These are phyloP conservation scores for Anolis carolinensis DNA, from an alignment of 2,113 vertebrate species.

Conservation along the genomic window DNA sequence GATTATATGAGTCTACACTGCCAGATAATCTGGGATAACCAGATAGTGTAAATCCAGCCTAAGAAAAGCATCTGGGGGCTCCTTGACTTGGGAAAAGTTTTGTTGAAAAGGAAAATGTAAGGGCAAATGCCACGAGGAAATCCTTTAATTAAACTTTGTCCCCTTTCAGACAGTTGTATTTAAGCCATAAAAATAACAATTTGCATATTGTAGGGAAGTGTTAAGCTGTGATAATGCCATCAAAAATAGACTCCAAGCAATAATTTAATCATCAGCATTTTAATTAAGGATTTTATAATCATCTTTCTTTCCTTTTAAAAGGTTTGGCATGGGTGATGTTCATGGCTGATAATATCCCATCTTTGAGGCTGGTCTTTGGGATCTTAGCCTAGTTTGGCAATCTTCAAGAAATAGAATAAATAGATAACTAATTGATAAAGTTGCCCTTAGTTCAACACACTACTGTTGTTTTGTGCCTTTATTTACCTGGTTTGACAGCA, in stretches of 20 bases:
- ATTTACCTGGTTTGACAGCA: too few species aligned
- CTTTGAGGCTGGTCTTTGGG: too few species aligned
- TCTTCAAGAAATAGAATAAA: too few species aligned
- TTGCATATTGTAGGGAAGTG: slow-evolving; percentile 53
- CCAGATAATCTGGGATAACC: too few species aligned
- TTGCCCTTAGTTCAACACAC: too few species aligned
- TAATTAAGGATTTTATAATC: slow-evolving; percentile 73
- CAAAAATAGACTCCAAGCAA: slow-evolving; percentile 61
- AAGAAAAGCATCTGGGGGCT: slow-evolving; percentile 3
- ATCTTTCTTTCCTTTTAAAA: slow-evolving; percentile 62
- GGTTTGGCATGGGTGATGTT: slow-evolving; percentile 57
- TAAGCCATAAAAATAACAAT: slow-evolving; percentile 58
- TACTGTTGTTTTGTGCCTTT: too few species aligned
- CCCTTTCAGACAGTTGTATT: slow-evolving; percentile 50
- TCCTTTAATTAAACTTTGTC: slow-evolving; percentile 42
- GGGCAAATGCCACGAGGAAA: slow-evolving; percentile 49
- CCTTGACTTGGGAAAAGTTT: slow-evolving; percentile 29
- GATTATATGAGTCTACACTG: too few species aligned
- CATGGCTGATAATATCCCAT: slow-evolving; percentile 62
- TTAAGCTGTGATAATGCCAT: slow-evolving; percentile 50
- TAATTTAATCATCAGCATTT: slow-evolving; percentile 69
- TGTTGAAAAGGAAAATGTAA: slow-evolving; percentile 14
- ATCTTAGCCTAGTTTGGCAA: too few species aligned
- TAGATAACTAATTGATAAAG: too few species aligned
- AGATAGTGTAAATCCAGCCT: too few species aligned